Base-by-base conservation (phyloP, 2,888 invertebrate species). In the Rhaphigaster nebulosa region DNA sequence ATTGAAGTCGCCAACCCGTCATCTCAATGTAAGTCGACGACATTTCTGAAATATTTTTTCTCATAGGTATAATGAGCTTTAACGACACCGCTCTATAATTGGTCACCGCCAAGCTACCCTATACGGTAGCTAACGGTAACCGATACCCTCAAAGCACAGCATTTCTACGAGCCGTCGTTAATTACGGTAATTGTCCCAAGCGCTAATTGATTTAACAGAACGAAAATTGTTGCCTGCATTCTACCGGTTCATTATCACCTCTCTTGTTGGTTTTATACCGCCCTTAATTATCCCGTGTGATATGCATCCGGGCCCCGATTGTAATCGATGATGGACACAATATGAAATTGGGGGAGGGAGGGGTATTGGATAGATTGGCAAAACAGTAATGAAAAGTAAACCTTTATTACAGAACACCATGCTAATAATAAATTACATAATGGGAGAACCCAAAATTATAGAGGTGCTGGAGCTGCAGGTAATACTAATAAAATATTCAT, bases 161-260 rank as follows among this genome's bases (percentile, higher is more conserved):
- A 18, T 76, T 76, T 34, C 34, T 76, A 76, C 34, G 34, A 34
- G 70, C 70, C 70, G 5, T 76, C 34, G 70, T 76, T 76, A 76
- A 76, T 76, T 76, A 76, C 70, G 34, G 70, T 76, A 76, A 76
- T 76, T 76, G 70, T 76, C 38, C 23, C 6, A 34, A 76, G 70
- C 70, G 70, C 70, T 76, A 76, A 76, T 76, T 76, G 70, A 76
- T 76, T 76, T 76, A 76, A 76, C 70, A 76, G 70, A 76, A 76
- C 20, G 70, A 76, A 65, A 76, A 76, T 38, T 29, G 65, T 34
- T 76, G 70, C 20, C 70, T 76, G 70, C 70, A 76, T 76, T 76
- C 70, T 76, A 76, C 70, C 70, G 70, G 70, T 20, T 76, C 70
- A 76, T 76, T 76, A 76, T 76, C 70, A 76, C 70, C 70, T 76